These are phyloP conservation scores for Clanis bilineata DNA, from an alignment of 2,888 invertebrate species.

Conservation along the genomic window DNA sequence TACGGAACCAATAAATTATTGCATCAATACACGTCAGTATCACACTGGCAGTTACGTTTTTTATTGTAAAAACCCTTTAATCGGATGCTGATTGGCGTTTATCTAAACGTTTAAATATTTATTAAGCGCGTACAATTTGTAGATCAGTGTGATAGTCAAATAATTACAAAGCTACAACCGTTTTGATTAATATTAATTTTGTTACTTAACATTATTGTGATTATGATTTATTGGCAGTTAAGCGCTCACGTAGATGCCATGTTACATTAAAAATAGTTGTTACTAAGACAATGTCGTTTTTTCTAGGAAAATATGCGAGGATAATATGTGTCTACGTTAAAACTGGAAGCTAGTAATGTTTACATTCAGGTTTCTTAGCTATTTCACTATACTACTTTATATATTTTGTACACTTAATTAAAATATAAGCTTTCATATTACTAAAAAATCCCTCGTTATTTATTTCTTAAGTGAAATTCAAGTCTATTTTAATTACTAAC, in stretches of 20 bases:
- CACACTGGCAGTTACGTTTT: slow-evolving; percentile 15
- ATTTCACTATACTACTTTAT: background rate
- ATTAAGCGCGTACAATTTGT: slow-evolving; percentile 26
- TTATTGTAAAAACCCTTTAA: slow-evolving; percentile 49
- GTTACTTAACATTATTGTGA: slow-evolving; percentile 7
- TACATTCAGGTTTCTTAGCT: background rate
- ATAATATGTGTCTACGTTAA: background rate
- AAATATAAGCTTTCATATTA: background rate
- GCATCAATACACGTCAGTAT: background rate
- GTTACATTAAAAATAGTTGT: background rate
- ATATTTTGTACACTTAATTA: background rate
- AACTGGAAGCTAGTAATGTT: background rate
- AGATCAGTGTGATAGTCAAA: slow-evolving; percentile 7
- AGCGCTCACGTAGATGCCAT: slow-evolving; percentile 4
- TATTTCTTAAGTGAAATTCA: background rate
- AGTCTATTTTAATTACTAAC: background rate
- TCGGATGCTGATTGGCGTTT: slow-evolving; percentile 43
- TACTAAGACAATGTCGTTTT: background rate
- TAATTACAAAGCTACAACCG: slow-evolving; percentile 12
- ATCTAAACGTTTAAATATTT: slow-evolving; percentile 46
- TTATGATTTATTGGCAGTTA: slow-evolving; percentile 9
- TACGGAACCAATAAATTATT: slow-evolving; percentile 5
- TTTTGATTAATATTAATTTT: slow-evolving; percentile 13
- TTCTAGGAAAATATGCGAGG: background rate
- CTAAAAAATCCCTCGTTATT: too few species aligned